These are phyloP conservation scores for Venturia canescens DNA, from an alignment of 1,140 invertebrate genomes.

Conservation along the genomic window DNA sequence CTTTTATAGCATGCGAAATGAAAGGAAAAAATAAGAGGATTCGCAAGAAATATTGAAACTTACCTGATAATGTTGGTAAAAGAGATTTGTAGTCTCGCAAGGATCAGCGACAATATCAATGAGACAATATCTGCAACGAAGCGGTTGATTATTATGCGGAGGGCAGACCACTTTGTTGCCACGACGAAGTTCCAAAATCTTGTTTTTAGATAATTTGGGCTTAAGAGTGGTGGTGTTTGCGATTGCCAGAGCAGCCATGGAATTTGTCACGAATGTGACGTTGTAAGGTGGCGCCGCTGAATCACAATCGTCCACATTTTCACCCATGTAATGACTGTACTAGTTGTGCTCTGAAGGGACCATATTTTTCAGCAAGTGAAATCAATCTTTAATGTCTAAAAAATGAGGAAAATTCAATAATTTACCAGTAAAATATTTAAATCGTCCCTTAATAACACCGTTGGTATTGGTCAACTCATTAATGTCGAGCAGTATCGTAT, in stretches of 20 bases:
- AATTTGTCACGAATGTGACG: constrained; percentile 54
- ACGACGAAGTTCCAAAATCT: constrained; percentile 55
- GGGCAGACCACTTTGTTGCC: constrained; percentile 60
- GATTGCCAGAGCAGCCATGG: constrained; percentile 60
- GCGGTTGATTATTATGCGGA: not conserved
- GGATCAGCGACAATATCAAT: constrained; percentile 70
- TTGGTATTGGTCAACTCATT: constrained; percentile 56
- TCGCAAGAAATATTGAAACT: no score
- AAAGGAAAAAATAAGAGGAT: no score
- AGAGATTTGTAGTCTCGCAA: constrained; percentile 69
- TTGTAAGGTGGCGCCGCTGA: constrained; percentile 61
- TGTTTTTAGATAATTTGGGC: not conserved
- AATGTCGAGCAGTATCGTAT: constrained; percentile 66
- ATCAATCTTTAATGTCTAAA: no score
- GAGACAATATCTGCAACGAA: constrained; percentile 65
- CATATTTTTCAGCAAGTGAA: no score
- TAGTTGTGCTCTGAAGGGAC: no score
- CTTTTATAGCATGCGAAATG: no score
- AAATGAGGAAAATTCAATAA: no score
- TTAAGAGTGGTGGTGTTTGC: constrained; percentile 4
- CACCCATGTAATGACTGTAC: constrained; percentile 61
- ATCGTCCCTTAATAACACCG: constrained; percentile 59
- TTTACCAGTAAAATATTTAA: constrained; percentile 67
- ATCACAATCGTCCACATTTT: constrained; percentile 51
- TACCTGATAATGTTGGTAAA: constrained; percentile 59